Percentiles rank a stretch among this genome's conserved stretches.
Evolutionary conservation across 2,113 vertebrate genomes (phyloP).

Genomic region (Aix galericulata): DNA sequence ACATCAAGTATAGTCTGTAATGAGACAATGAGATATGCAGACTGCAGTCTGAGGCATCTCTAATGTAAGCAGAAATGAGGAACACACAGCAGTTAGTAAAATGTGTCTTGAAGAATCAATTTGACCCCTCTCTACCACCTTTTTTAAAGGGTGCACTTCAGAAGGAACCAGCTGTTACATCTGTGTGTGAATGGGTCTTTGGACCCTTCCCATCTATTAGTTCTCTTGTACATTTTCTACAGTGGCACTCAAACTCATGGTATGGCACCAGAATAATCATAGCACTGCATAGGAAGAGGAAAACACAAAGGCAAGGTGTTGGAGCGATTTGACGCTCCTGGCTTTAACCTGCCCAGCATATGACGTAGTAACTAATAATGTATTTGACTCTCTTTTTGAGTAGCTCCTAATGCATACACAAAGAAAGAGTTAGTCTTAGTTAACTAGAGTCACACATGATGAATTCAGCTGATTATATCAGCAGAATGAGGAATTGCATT

Average conservation of each 20-base stretch:
- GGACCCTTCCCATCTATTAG: not conserved
- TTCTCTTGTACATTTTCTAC: not conserved
- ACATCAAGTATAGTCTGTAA: not conserved
- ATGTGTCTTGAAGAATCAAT: not conserved
- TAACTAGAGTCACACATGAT: not conserved
- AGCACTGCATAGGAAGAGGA: not conserved
- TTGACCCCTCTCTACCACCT: not conserved
- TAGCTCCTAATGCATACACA: not conserved
- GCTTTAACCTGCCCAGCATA: not conserved
- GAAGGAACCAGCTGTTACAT: not conserved
- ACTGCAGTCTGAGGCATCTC: not conserved
- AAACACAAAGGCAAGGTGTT: not conserved
- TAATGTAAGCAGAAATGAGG: not conserved
- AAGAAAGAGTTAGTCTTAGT: not conserved
- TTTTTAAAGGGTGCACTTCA: not conserved
- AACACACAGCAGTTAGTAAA: not conserved
- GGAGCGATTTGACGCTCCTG: rapidly evolving
- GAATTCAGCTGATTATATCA: not conserved
- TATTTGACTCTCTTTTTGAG: not conserved
- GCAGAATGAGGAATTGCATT: not conserved
- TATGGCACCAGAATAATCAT: not conserved
- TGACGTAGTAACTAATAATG: not conserved
- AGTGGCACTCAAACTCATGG: not conserved
- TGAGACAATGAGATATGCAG: not conserved
- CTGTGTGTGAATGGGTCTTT: not conserved